Base-by-base conservation (phyloP, 1,140 invertebrate genomes). In the Dreissena polymorpha region DNA sequence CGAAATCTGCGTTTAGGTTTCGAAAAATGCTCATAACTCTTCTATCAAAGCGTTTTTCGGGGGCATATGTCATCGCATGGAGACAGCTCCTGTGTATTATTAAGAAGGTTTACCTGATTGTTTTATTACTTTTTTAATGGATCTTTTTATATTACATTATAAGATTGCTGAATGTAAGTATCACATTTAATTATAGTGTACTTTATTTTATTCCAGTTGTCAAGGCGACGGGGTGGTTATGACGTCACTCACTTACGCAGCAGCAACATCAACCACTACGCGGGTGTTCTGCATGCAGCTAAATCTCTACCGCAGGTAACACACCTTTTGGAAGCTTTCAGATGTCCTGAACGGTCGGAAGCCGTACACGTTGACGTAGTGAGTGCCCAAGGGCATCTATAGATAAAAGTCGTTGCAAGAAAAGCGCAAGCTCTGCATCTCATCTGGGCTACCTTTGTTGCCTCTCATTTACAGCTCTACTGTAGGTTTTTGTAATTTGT, bases 391-490 rank as follows among this genome's bases (percentile, higher is more conserved):
- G 97, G 97, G 50, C 94, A 95, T 75, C 94, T 94, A 16, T 98
- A 97, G 97, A 95, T 96, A 7, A 98, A 98, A 94, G 96, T 98
- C 49, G 96, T 98, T 84, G 97, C 97, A 7, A 93, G 97, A 70
- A 98, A 98, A 93, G 96, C 97, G 0, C 96, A 95, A 91, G 97
- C 97, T 3, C 92, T 98, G 14, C 96, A 96, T 78, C 95, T 96
- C 77, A 95, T 93, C 21, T 94, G 92, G 86, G 85, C 82, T 84
- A 29, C n/a, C 18, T 18, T 2, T 76, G 13, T n/a, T n/a, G n/a
- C n/a, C n/a, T n/a, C n/a, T 76, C 53, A 51, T 27, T 63, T 25
- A 39, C 39, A 8, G 39, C 8, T 39, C 8, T 5, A 39, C 39
- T 39, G 39, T 5, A 39, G 39, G 39, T 39, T 39, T 8, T 39